Evolutionary conservation across 2,888 invertebrate genomes (phyloP), one percentile per base, ranked within the genome.

Genomic region (Beris morrisii): DNA sequence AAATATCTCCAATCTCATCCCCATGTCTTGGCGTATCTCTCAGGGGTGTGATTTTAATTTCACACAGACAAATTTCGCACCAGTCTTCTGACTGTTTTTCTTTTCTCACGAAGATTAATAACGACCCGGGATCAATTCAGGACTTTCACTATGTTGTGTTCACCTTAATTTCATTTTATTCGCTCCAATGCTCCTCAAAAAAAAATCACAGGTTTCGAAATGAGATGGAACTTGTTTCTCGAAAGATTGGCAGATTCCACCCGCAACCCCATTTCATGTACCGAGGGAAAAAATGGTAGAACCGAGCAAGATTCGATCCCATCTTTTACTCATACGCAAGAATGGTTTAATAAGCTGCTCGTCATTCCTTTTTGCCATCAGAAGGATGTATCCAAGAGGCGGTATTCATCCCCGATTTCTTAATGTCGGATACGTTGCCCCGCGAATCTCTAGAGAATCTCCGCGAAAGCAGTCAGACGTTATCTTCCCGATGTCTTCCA

Each of bases 31-130:
- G n/a, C 48, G 3, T 64, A 22, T 44, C 30, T 64, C 79, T 77
- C 79, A 73, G 70, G 79, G 76, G 79, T 79, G 79, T 79, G 78
- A 79, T 79, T 79, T 79, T 79, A 79, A 79, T 79, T 79, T 79
- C 79, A 79, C 79, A 79, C 78, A 75, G 76, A 79, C 77, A 77
- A 76, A 75, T 77, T 74, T 73, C 55, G 57, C 54, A 67, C 67
- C 48, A 58, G 63, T 52, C 69, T 50, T 59, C 48, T 59, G 52
- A 38, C 58, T 45, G 9, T 5, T 38, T 38, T 38, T 38, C 67
- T 69, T 68, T 69, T 69, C 69, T 65, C 69, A 69, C 69, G 69
- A 69, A 69, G 69, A 69, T 69, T 69, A 69, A 69, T 67, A 69
- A 69, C 67, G 63, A 67, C 53, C 69, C 52, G 53, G 63, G 67